Evolutionary conservation across 1,140 invertebrate species (phyloP).

Genomic region (Apolygus lucorum): DNA sequence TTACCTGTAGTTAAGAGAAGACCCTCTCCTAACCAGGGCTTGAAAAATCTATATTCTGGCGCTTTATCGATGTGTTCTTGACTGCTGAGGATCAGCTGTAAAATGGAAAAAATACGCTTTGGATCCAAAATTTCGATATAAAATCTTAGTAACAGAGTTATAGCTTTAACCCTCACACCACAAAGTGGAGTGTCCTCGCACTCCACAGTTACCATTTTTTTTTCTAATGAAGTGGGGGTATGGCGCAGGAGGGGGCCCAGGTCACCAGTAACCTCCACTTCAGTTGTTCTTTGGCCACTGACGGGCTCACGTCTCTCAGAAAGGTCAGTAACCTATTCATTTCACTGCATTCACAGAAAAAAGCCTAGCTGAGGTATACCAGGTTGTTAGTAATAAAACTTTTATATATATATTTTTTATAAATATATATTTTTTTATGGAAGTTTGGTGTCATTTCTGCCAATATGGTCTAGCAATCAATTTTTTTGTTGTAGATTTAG

Average conservation of each 20-base stretch:
- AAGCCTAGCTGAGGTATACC: constrained; percentile 49
- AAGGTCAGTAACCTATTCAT: not conserved
- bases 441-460: too few relatives aligned
- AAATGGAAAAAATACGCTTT: constrained; percentile 15
- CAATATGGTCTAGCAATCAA: too few relatives aligned
- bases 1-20: constrained; percentile 68
- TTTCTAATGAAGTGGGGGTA: too few relatives aligned
- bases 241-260: too few relatives aligned
- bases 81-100: constrained; percentile 32
- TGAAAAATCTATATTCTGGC: constrained; percentile 59
- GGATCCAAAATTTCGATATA: not conserved
- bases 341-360: not conserved
- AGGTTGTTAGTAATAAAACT: not conserved
- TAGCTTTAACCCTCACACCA: not conserved
- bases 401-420: too few relatives aligned
- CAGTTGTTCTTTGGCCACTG: too few relatives aligned
- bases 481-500: too few relatives aligned
- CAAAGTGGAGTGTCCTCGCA: too few relatives aligned
- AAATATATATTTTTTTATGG: too few relatives aligned
- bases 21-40: constrained; percentile 65
- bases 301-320: too few relatives aligned
- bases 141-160: not conserved
- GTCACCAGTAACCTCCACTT: too few relatives aligned
- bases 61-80: constrained; percentile 57
- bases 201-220: too few relatives aligned